phyloP scores from a whole-genome alignment of 2,888 invertebrate genomes.

The Sussaba pulchella region DNA sequence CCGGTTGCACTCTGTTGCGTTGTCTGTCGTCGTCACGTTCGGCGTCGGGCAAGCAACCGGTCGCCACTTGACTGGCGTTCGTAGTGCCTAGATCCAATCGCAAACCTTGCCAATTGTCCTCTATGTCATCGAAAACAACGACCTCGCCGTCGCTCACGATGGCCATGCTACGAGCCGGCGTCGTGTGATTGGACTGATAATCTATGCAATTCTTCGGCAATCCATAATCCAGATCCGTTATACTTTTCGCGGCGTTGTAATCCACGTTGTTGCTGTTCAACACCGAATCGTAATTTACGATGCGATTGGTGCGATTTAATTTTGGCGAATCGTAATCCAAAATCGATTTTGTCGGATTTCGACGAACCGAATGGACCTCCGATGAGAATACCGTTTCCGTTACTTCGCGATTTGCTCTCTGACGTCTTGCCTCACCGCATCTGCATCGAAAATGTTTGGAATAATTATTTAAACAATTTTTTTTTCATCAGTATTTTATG shows the following conservation, averaged over 20 bases:
- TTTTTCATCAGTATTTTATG: conserved; percentile 70
- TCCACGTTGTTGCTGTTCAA: conserved; percentile 84
- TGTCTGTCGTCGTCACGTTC: conserved; percentile 69
- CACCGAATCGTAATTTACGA: conserved; percentile 82
- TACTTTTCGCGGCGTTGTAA: conserved; percentile 81
- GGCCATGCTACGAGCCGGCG: conserved; percentile 83
- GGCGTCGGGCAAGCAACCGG: conserved; percentile 72
- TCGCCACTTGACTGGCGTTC: conserved; percentile 73
- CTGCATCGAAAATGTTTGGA: conserved; percentile 74
- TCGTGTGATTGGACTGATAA: conserved; percentile 81
- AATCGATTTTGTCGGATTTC: conserved; percentile 83
- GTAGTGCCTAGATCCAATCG: conserved; percentile 78
- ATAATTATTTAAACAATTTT: conserved; percentile 1
- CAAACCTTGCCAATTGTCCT: conserved; percentile 91
- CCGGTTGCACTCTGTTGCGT: conserved; percentile 77
- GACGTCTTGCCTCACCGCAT: conserved; percentile 83
- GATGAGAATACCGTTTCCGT: conserved; percentile 88
- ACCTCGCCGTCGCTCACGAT: conserved; percentile 91
- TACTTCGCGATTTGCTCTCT: conserved; percentile 85
- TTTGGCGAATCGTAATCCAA: conserved; percentile 83
- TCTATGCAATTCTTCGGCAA: conserved; percentile 82
- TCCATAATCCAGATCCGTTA: conserved; percentile 83
- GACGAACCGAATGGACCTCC: conserved; percentile 87
- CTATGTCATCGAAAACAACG: conserved; percentile 94
- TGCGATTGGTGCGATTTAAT: conserved; percentile 76